Base-by-base conservation (phyloP, 1,140 invertebrate genomes). In the Bathynomus jamesi region DNA sequence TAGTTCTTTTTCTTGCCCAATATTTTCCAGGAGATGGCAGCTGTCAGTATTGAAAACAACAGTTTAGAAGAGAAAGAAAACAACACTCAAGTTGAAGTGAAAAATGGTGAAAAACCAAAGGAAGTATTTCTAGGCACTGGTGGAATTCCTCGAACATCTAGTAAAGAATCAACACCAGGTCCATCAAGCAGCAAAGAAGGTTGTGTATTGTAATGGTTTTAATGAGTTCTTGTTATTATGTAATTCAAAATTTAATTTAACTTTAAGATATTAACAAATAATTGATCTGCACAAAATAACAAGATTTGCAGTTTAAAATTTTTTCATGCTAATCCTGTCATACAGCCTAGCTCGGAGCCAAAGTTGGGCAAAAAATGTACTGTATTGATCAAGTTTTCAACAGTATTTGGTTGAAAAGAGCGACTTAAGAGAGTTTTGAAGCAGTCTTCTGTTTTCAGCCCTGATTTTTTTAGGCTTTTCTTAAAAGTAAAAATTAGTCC, bases 111-210 rank as follows among this genome's bases (percentile, higher is more conserved):
- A 28, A 61, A 69, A n/a, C 29, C n/a, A 29, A 69, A 61, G 8
- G 31, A 67, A 17, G 65, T 46, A 11, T 31, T 46, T 29, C 30
- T 67, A n/a, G 65, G 65, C n/a, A 67, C 71, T 65, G 65, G 72
- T 7, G 72, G 73, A 25, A 69, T 77, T 10, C 46, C 71, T 29
- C 72, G 67, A 46, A 69, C 60, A 40, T 71, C 72, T 11, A 77
- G 76, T 40, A 77, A 77, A 40, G 76, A 77, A 63, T 77, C 76
- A 2, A 77, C 76, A 29, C 76, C 76, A 53, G 70, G 69, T 17
- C 71, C 76, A 40, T 74, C 75, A 4, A 77, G 75, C 53, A 77
- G 75, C 62, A 76, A 77, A 66, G 74, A 73, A 76, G 71, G 71
- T 77, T 64, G 0, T 30, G 29, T 28, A 75, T 1, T 65, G 13